phyloP scores from a whole-genome alignment of 1,140 invertebrate genomes.

The Phymorhynchus buccinoides region DNA sequence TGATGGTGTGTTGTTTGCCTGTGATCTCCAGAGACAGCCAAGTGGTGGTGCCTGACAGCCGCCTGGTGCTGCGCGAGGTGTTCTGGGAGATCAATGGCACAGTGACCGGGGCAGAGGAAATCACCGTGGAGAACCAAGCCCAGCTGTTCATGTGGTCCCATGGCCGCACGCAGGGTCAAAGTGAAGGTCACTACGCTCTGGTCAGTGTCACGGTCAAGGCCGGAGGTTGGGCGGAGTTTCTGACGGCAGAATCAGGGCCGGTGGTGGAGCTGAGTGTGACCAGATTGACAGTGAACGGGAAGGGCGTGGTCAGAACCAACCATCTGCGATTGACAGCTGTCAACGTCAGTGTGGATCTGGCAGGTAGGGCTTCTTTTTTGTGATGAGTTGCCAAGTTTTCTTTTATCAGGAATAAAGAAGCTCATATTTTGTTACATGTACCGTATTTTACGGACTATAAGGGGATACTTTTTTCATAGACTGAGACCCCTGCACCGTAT shows the following conservation, averaged over 20 bases:
- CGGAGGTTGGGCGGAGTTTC: conserved; percentile 60
- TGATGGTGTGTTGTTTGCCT: too few relatives aligned
- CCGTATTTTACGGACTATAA: too few relatives aligned
- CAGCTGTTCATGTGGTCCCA: conserved; percentile 62
- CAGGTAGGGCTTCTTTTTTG: conserved; percentile 48
- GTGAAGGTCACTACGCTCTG: conserved; percentile 48
- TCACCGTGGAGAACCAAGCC: conserved; percentile 59
- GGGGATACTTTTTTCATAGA: too few relatives aligned
- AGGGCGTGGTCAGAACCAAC: conserved; percentile 60
- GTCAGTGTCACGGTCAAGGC: conserved; percentile 59
- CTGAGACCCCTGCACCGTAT: too few relatives aligned
- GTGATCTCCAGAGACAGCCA: conserved; percentile 44
- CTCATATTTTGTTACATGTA: too few relatives aligned
- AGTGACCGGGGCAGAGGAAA: conserved; percentile 52
- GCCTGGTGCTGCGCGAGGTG: conserved; percentile 58
- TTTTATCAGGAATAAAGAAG: too few relatives aligned
- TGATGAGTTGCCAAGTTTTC: too few relatives aligned
- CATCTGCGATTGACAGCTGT: conserved; percentile 54
- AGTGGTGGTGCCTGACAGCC: conserved; percentile 51
- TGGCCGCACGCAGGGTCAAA: conserved; percentile 51
- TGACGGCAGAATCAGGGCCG: conserved; percentile 42
- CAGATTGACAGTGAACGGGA: conserved; percentile 57
- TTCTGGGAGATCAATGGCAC: conserved; percentile 64
- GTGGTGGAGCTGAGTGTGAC: conserved; percentile 50
- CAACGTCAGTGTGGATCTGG: conserved; percentile 62